Conservation (phyloP, 2,113 vertebrate genomes). For the Pygoscelis antarcticus region DNA sequence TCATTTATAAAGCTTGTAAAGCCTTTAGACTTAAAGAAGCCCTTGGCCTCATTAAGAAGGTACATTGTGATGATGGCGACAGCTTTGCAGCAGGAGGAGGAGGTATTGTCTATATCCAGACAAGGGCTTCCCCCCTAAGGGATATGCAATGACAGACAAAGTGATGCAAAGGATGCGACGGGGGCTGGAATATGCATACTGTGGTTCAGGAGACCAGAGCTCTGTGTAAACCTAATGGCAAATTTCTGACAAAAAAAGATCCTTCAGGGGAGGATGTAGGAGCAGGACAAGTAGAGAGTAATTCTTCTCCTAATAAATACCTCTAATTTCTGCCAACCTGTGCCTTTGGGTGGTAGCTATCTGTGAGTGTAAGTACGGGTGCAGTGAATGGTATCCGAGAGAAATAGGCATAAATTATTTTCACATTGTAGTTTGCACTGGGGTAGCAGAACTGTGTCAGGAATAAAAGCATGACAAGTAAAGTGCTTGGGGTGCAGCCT, state of each 20-base stretch:
- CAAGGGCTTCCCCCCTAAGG: neutral
- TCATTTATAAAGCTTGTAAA: neutral
- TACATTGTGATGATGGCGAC: neutral
- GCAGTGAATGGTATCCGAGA: neutral
- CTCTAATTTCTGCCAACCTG: neutral
- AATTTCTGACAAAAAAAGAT: neutral
- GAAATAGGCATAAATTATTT: neutral
- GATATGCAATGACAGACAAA: neutral
- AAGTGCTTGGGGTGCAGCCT: neutral
- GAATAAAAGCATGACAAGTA: neutral
- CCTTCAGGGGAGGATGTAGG: neutral
- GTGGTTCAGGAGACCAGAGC: neutral
- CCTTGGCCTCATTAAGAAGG: neutral
- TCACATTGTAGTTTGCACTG: neutral
- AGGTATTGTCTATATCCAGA: neutral
- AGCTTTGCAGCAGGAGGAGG: neutral
- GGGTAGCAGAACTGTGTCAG: neutral
- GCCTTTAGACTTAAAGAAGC: neutral
- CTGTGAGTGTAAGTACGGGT: neutral
- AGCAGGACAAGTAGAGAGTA: neutral
- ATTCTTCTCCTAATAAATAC: neutral
- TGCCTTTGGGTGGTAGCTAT: accelerated
- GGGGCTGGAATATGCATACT: neutral
- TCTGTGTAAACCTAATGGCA: neutral
- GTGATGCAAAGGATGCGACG: accelerated